These are phyloP conservation scores for Neodiprion fabricii DNA, from an alignment of 1,140 invertebrate species.

Conservation along the genomic window DNA sequence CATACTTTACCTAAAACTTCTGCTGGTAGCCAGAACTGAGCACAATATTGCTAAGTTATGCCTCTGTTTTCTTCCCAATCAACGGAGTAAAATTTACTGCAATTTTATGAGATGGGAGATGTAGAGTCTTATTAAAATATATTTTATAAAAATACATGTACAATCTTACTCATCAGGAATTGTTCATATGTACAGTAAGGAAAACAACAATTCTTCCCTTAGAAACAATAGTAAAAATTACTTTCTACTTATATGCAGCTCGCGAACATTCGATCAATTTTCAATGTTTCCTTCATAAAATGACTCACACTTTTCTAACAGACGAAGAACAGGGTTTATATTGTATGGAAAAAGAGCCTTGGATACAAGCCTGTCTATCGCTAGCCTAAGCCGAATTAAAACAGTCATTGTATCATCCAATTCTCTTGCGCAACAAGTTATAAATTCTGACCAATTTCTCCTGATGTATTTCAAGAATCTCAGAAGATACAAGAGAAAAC, in stretches of 20 bases:
- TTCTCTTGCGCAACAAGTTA: slow-evolving; percentile 77
- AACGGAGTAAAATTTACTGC: neutral
- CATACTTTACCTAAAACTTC: too few species aligned
- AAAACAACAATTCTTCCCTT: neutral
- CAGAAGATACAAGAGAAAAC: slow-evolving; percentile 86
- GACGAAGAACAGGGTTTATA: slow-evolving; percentile 83
- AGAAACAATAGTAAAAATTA: neutral
- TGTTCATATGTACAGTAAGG: neutral
- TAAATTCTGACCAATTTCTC: slow-evolving; percentile 84
- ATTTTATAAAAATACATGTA: neutral
- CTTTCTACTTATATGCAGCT: neutral
- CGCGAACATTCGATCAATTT: slow-evolving; percentile 35
- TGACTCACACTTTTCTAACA: slow-evolving; percentile 85
- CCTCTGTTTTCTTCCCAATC: too few species aligned
- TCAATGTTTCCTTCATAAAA: slow-evolving; percentile 79
- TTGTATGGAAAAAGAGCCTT: slow-evolving; percentile 88
- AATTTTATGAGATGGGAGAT: neutral
- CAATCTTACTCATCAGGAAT: neutral
- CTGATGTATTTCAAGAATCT: slow-evolving; percentile 86
- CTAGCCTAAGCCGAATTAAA: slow-evolving; percentile 77
- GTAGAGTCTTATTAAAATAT: neutral
- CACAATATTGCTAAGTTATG: too few species aligned
- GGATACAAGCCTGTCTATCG: slow-evolving; percentile 82
- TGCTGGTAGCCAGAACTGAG: too few species aligned
- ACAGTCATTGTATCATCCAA: slow-evolving; percentile 85